These are phyloP conservation scores for Papilio polytes DNA, from an alignment of 1,140 invertebrate species.

Conservation along the genomic window DNA sequence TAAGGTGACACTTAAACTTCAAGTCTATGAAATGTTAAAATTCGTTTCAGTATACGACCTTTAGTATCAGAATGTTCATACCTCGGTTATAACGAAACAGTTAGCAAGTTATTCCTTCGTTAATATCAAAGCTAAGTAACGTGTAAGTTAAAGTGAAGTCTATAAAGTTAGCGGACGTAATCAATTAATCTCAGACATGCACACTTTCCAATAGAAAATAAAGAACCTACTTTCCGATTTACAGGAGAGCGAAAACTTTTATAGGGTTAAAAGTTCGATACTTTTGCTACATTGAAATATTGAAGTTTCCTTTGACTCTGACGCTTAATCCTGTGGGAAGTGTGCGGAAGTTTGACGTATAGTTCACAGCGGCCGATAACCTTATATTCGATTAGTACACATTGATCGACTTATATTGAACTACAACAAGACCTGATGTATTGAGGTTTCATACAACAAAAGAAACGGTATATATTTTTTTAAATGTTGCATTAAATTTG, in stretches of 20 bases:
- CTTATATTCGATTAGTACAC: background rate
- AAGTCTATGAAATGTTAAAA: too few relatives aligned
- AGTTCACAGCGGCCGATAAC: slow-evolving; percentile 3
- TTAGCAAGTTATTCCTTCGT: background rate
- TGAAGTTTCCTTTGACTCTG: slow-evolving; percentile 9
- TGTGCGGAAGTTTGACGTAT: background rate
- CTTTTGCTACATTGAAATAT: slow-evolving; percentile 27
- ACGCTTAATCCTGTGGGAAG: slow-evolving; percentile 5
- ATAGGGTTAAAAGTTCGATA: slow-evolving; percentile 26
- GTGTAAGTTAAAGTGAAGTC: slow-evolving; percentile 6
- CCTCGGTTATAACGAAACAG: too few relatives aligned
- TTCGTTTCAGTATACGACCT: too few relatives aligned
- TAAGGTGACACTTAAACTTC: too few relatives aligned
- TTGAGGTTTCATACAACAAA: background rate
- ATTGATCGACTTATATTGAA: background rate
- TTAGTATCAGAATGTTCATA: too few relatives aligned
- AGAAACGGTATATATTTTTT: background rate
- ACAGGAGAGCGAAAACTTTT: slow-evolving; percentile 4
- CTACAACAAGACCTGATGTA: background rate
- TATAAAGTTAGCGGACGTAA: slow-evolving; percentile 26
- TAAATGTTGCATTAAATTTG: background rate
- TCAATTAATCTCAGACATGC: slow-evolving; percentile 37
- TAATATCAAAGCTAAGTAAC: background rate
- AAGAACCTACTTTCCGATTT: slow-evolving; percentile 11
- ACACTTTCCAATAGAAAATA: slow-evolving; percentile 24